Conservation (phyloP, 92 coral and sea anemone genomes). For the Palythoa heliodiscus region DNA sequence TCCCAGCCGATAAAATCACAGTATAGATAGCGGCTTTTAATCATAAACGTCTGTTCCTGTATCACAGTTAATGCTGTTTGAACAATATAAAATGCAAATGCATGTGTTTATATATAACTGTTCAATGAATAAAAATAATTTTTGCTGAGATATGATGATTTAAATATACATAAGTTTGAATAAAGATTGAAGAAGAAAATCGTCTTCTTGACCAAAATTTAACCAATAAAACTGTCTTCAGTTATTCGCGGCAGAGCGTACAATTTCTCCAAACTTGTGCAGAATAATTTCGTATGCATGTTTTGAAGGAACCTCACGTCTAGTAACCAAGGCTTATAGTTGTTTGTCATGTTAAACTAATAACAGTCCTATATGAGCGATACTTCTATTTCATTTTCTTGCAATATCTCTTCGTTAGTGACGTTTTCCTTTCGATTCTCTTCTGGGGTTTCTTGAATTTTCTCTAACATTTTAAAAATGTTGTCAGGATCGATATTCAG, state of each 20-base stretch:
- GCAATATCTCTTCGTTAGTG: not conserved
- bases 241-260: no score
- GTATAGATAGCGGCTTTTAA: no score
- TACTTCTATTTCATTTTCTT: slow-evolving; percentile 19
- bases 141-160: not conserved
- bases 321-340: not conserved
- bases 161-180: no score
- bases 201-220: not conserved
- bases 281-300: not conserved
- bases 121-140: not conserved
- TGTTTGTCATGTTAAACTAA: not conserved
- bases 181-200: not conserved
- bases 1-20: not conserved
- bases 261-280: not conserved
- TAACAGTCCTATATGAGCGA: slow-evolving; percentile 9
- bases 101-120: not conserved
- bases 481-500: slow-evolving; percentile 71
- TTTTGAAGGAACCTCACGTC: not conserved
- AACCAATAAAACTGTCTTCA: no score
- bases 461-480: slow-evolving; percentile 55
- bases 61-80: not conserved
- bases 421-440: slow-evolving; percentile 5
- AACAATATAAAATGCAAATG: not conserved
- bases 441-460: slow-evolving; percentile 29
- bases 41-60: not conserved